Conservation (phyloP, 2,888 invertebrate species). For the Philaethria dido region DNA sequence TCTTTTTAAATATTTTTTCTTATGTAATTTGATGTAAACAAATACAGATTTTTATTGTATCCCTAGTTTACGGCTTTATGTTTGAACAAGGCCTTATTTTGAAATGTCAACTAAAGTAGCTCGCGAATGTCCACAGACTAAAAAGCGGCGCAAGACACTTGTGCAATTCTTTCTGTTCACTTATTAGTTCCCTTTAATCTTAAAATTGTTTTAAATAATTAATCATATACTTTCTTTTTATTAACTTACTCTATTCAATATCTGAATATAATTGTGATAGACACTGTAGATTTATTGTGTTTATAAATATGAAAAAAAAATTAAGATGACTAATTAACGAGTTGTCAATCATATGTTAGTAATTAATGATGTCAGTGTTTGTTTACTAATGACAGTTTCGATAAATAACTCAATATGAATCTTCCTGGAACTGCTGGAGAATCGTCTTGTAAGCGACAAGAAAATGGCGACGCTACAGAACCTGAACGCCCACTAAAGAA, state of each 20-base stretch:
- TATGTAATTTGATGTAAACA: too few species aligned
- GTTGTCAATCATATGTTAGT: constrained; percentile 79
- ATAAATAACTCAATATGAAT: constrained; percentile 61
- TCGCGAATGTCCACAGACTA: constrained; percentile 28
- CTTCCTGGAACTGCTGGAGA: constrained; percentile 67
- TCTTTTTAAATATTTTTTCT: too few species aligned
- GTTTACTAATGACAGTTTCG: constrained; percentile 73
- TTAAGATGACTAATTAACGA: constrained; percentile 55
- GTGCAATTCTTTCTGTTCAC: constrained; percentile 30
- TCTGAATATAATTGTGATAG: constrained; percentile 24
- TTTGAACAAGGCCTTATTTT: constrained; percentile 8
- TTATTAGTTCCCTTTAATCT: constrained; percentile 24
- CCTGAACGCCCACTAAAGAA: constrained; percentile 69
- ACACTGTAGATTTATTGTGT: constrained; percentile 33
- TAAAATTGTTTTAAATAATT: constrained; percentile 7
- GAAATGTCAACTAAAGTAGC: constrained; percentile 1
- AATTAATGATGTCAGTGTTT: constrained; percentile 80
- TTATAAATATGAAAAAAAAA: constrained; percentile 43
- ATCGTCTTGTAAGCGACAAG: constrained; percentile 78
- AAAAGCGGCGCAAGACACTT: constrained; percentile 29
- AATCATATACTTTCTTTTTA: neutral
- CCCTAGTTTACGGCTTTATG: neutral
- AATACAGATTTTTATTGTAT: too few species aligned
- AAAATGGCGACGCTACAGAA: constrained; percentile 80
- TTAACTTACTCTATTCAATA: neutral